Percentiles rank a stretch among this genome's conserved stretches.
Evolutionary conservation across 2,797 vertebrate genomes (phyloP).

Genomic region (Schizopygopsis malacanthus): DNA sequence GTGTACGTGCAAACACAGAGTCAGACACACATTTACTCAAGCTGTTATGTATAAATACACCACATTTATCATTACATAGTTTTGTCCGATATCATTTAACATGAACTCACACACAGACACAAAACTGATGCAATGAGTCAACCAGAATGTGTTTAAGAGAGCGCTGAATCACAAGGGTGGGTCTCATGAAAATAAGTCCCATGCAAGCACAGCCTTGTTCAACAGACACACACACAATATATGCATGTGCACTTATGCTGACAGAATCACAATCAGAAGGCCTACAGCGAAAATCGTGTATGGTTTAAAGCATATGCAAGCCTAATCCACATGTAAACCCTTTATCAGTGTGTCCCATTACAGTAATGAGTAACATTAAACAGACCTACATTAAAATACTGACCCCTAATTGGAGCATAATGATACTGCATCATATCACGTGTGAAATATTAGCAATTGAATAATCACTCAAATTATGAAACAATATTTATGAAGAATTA

Average conservation of each 20-base stretch:
- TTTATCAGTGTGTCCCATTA: background rate
- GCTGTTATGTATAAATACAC: background rate
- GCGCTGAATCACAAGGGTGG: conserved; percentile 10
- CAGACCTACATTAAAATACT: background rate
- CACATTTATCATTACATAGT: background rate
- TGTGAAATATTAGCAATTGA: background rate
- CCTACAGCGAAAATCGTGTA: background rate
- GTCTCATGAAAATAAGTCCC: background rate
- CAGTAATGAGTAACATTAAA: background rate
- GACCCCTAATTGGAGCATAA: background rate
- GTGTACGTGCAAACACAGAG: background rate
- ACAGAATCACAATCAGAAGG: background rate
- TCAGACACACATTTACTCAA: background rate
- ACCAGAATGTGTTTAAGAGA: background rate
- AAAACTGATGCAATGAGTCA: background rate
- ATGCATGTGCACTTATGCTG: background rate
- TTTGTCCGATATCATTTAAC: background rate
- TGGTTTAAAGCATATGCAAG: background rate
- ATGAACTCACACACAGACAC: background rate
- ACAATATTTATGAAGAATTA: background rate
- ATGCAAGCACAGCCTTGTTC: background rate
- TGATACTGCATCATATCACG: background rate
- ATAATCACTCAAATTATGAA: background rate
- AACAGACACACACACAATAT: background rate
- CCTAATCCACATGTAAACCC: background rate